Base-by-base conservation (phyloP, 1,140 invertebrate genomes). In the Drosophila pachea region DNA sequence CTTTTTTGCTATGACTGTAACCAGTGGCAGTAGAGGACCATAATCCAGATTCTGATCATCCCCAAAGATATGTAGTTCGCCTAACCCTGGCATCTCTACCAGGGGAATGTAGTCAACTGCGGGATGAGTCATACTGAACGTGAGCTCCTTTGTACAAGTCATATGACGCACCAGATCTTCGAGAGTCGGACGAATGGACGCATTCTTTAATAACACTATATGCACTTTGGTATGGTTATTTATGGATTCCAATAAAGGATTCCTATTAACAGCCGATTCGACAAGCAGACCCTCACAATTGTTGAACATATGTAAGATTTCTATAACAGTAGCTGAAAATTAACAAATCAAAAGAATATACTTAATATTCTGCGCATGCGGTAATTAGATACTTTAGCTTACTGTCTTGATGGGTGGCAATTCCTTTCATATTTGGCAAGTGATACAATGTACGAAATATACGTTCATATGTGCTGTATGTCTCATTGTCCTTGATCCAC, bases 381-480 rank as follows among this genome's bases (percentile, higher is more conserved):
- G 14, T 61, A 5, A 14, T 4, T 48, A 22, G 9, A 11, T 16
- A 14, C 36, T 52, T 22, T 8, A 7, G 33, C 48, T 33, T 14
- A 68, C 66, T 54, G 43, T 61, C 66, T 42, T 68, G 22, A 54
- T 62, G 54, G 8, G 58, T 54, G 7, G 35, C 49, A 33, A 68
- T 12, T 7, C 65, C 42, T 40, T 68, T 55, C 2, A 68, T 48
- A 8, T 40, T 49, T 32, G 58, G 50, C 43, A 68, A 31, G 2
- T n/a, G 9, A 16, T 42, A 22, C 11, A 68, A n/a, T 2, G 16
- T 5, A 11, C 11, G 58, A 11, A 68, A 0, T 9, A 62, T 33
- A 0, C 12, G 4, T 14, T 54, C 42, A 32, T 53, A 35, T 0
- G 12, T 35, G 2, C 32, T 22, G 29, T 60, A 38, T 6, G 59